These are phyloP conservation scores for Excalfactoria chinensis DNA, from an alignment of 2,113 vertebrate species.

Conservation along the genomic window DNA sequence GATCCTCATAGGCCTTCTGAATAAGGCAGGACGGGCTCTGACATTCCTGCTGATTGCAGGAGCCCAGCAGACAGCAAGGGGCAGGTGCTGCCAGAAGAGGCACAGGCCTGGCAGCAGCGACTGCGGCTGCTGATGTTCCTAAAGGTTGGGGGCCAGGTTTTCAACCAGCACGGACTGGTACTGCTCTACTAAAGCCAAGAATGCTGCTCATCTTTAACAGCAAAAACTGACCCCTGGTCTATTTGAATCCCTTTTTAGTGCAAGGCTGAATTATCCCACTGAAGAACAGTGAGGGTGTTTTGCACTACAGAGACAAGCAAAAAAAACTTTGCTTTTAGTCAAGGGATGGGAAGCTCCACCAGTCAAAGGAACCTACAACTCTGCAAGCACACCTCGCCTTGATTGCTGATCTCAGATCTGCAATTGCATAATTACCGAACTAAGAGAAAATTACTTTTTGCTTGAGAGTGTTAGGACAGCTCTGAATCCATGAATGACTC, in stretches of 20 bases:
- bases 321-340: not conserved
- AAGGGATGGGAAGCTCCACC: not conserved
- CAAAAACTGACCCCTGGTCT: not conserved
- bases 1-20: constrained; percentile 44
- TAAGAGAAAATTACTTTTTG: constrained; percentile 69
- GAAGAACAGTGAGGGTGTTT: not conserved
- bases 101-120: not conserved
- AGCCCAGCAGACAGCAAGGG: constrained; percentile 15
- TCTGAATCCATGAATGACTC: constrained; percentile 54
- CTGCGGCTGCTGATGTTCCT: not conserved
- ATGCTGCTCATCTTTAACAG: not conserved
- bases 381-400: constrained; percentile 11
- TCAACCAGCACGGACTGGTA: not conserved
- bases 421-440: constrained; percentile 43
- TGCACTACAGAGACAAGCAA: not conserved
- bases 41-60: not conserved
- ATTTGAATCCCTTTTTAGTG: not conserved
- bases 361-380: constrained; percentile 15
- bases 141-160: constrained; percentile 6
- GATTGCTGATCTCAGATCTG: constrained; percentile 39
- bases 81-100: constrained; percentile 9
- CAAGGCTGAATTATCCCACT: not conserved
- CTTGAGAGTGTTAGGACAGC: constrained; percentile 42
- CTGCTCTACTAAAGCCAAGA: not conserved
- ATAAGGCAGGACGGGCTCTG: constrained; percentile 60